phyloP scores from a whole-genome alignment of 1,140 invertebrate species.

The Antheraea mylitta region DNA sequence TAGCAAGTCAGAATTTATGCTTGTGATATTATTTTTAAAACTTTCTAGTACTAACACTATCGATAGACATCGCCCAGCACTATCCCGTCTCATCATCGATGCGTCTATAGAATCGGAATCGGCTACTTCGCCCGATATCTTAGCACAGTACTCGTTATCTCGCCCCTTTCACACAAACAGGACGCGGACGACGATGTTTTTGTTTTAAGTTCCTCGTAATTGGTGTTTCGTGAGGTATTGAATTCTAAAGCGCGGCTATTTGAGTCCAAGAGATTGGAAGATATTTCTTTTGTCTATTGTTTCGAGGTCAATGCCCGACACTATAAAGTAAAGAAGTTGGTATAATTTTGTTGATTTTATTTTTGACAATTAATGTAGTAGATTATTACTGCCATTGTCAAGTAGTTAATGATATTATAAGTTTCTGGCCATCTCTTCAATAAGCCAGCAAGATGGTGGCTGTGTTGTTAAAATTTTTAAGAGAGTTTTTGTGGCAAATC shows the following conservation, averaged over 20 bases:
- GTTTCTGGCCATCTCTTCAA: too few species aligned
- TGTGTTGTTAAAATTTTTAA: too few species aligned
- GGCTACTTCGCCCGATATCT: slow-evolving; percentile 18
- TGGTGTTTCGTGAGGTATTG: neutral
- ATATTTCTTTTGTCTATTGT: neutral
- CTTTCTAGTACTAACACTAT: neutral
- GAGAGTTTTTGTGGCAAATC: too few species aligned
- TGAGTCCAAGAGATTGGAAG: neutral
- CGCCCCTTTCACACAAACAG: neutral
- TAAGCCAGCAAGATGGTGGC: too few species aligned
- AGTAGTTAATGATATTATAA: too few species aligned
- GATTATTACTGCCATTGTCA: too few species aligned
- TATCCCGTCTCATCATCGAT: slow-evolving; percentile 25
- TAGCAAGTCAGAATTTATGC: too few species aligned
- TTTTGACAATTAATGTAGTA: too few species aligned
- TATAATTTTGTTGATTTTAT: neutral
- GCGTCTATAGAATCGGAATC: slow-evolving; percentile 25
- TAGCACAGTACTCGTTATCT: neutral
- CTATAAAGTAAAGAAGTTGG: neutral
- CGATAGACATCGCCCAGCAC: slow-evolving; percentile 2
- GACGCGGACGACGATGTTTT: neutral
- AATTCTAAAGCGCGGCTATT: neutral
- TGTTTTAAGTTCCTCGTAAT: neutral
- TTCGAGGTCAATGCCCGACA: neutral
- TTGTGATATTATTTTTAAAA: too few species aligned